Evolutionary conservation across 2,888 invertebrate genomes (phyloP).

Genomic region (Cryptus armator): DNA sequence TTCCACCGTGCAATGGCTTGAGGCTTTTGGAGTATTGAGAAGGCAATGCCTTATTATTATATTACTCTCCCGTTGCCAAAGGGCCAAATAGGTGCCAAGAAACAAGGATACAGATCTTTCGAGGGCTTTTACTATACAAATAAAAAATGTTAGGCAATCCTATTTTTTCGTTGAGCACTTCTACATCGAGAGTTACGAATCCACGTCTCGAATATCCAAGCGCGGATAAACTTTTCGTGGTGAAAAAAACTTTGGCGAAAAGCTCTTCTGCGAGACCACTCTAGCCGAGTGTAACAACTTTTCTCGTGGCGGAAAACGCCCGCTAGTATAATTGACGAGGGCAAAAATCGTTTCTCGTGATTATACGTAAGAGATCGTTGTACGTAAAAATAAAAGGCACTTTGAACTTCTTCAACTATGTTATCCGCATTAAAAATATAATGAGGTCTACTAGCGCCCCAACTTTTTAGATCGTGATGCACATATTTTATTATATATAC

Average conservation of each 20-base stretch:
- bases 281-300: slow-evolving; percentile 28
- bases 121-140: not conserved
- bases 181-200: slow-evolving; percentile 37
- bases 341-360: slow-evolving; percentile 33
- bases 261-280: slow-evolving; percentile 8
- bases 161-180: not conserved
- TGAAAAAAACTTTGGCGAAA: slow-evolving; percentile 23
- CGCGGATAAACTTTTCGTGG: slow-evolving; percentile 23
- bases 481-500: not conserved
- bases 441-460: not conserved
- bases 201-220: not conserved
- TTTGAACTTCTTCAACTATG: slow-evolving; percentile 19
- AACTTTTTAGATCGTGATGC: not conserved
- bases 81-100: not conserved
- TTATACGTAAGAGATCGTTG: slow-evolving; percentile 19
- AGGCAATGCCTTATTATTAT: not conserved
- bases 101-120: slow-evolving; percentile 10
- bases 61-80: not conserved
- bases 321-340: slow-evolving; percentile 38
- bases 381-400: not conserved
- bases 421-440: not conserved
- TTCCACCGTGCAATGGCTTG: not conserved
- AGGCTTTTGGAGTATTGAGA: not conserved
- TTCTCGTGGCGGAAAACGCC: not conserved
- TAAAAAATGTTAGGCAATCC: not conserved